Evolutionary conservation across 1,140 invertebrate species (phyloP).

Genomic region (Drosophila busckii): DNA sequence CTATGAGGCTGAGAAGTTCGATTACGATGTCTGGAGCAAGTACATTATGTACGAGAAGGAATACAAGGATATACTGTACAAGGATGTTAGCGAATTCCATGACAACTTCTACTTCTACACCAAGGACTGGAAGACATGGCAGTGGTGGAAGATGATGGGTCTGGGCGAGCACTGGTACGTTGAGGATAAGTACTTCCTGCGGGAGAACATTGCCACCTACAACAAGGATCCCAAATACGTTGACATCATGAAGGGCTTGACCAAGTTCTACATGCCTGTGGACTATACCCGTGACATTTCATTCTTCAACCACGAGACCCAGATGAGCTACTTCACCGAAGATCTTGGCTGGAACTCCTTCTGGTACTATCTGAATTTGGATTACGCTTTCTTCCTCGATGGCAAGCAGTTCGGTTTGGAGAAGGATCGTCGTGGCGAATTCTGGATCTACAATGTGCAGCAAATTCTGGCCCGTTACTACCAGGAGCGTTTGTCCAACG

Average conservation of each 20-base stretch:
- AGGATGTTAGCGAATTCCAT: slow-evolving; percentile 43
- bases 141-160: slow-evolving; percentile 77
- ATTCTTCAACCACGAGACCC: slow-evolving; percentile 82
- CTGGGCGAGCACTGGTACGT: slow-evolving; percentile 59
- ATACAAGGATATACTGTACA: slow-evolving; percentile 58
- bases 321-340: slow-evolving; percentile 86
- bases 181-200: slow-evolving; percentile 56
- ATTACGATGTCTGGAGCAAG: slow-evolving; percentile 75
- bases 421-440: slow-evolving; percentile 82
- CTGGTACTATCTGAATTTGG: slow-evolving; percentile 84
- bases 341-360: slow-evolving; percentile 86
- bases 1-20: slow-evolving; percentile 80
- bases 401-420: slow-evolving; percentile 79
- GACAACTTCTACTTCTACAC: slow-evolving; percentile 58
- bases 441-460: slow-evolving; percentile 82
- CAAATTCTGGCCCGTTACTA: slow-evolving; percentile 84
- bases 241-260: slow-evolving; percentile 35
- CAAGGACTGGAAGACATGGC: slow-evolving; percentile 79
- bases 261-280: slow-evolving; percentile 66
- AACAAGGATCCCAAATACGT: slow-evolving; percentile 41
- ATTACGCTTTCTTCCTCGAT: slow-evolving; percentile 83
- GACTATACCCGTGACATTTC: slow-evolving; percentile 82
- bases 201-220: slow-evolving; percentile 44
- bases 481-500: slow-evolving; percentile 84
- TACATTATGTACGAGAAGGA: slow-evolving; percentile 64